Conservation (phyloP, 2,113 vertebrate species). For the Ranitomeya imitator region DNA sequence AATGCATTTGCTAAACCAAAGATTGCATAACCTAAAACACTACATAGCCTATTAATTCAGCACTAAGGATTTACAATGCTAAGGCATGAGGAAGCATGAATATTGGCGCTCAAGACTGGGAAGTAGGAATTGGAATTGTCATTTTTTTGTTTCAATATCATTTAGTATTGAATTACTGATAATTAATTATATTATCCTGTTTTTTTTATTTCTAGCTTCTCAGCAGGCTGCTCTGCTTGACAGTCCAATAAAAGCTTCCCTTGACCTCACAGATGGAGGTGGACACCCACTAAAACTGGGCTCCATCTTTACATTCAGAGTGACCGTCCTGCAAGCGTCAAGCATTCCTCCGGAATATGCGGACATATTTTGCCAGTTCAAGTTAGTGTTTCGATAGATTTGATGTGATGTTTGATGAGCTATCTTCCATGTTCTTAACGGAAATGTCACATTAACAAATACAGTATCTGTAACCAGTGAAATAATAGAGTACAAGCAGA, state of each 20-base stretch:
- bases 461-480: too few relatives aligned
- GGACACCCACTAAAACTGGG: slow-evolving; percentile 89
- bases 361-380: slow-evolving; percentile 99
- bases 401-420: too few relatives aligned
- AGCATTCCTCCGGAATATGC: slow-evolving; percentile 96
- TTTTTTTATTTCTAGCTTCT: background rate
- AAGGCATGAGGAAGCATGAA: background rate
- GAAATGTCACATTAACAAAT: background rate
- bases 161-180: background rate
- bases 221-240: slow-evolving; percentile 72
- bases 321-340: slow-evolving; percentile 94
- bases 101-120: background rate
- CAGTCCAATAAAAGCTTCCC: slow-evolving; percentile 74
- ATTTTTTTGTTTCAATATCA: background rate
- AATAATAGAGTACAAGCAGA: too few relatives aligned
- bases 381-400: slow-evolving; percentile 72
- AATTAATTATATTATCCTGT: background rate
- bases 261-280: slow-evolving; percentile 72
- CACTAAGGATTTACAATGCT: background rate
- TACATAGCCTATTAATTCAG: background rate
- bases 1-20: background rate
- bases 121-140: background rate
- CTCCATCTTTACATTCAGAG: slow-evolving; percentile 91
- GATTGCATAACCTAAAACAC: background rate
- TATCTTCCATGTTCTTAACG: background rate